Percentiles rank a stretch among this genome's conserved stretches.
phyloP scores from a whole-genome alignment of 1,140 invertebrate genomes.

The Drosophila athabasca region DNA sequence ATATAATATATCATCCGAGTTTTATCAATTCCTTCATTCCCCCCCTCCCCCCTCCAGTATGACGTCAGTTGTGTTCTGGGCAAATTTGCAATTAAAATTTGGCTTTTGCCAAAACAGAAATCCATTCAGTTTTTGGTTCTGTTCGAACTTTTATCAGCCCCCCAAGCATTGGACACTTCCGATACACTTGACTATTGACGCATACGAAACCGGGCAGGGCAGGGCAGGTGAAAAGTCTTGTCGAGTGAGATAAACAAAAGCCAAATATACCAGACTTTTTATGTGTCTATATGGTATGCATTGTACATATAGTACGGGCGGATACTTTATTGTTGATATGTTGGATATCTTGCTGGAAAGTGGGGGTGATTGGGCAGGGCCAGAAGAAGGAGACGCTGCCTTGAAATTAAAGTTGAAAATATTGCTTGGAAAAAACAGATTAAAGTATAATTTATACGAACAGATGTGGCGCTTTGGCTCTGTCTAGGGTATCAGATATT shows the following conservation, averaged over 20 bases:
- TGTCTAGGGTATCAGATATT: slow-evolving; percentile 5
- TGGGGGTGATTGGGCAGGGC: no score
- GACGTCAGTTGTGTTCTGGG: slow-evolving; percentile 58
- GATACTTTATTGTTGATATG: slow-evolving; percentile 33
- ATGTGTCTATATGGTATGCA: slow-evolving; percentile 15
- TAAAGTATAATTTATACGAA: not conserved
- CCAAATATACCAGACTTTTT: slow-evolving; percentile 25
- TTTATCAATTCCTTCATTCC: slow-evolving; percentile 6
- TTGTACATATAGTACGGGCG: slow-evolving; percentile 6
- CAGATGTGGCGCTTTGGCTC: no score
- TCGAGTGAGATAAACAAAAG: slow-evolving; percentile 63
- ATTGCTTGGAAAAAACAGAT: not conserved
- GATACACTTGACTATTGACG: slow-evolving; percentile 79
- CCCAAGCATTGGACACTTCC: slow-evolving; percentile 67
- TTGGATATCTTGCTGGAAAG: slow-evolving; percentile 10
- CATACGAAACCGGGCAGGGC: slow-evolving; percentile 17
- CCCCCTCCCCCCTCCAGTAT: slow-evolving; percentile 16
- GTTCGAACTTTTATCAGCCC: slow-evolving; percentile 58
- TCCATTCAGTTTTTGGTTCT: slow-evolving; percentile 51
- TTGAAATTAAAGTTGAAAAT: not conserved
- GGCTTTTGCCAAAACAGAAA: slow-evolving; percentile 49
- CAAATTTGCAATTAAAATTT: slow-evolving; percentile 77
- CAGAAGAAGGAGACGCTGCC: not conserved
- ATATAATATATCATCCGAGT: slow-evolving; percentile 14
- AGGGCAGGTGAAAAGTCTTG: slow-evolving; percentile 48